Percentiles rank a stretch among this genome's conserved stretches.
These are phyloP conservation scores for Amphiura filiformis DNA, from an alignment of 35 echinoderm and acorn worm species.

Conservation along the genomic window DNA sequence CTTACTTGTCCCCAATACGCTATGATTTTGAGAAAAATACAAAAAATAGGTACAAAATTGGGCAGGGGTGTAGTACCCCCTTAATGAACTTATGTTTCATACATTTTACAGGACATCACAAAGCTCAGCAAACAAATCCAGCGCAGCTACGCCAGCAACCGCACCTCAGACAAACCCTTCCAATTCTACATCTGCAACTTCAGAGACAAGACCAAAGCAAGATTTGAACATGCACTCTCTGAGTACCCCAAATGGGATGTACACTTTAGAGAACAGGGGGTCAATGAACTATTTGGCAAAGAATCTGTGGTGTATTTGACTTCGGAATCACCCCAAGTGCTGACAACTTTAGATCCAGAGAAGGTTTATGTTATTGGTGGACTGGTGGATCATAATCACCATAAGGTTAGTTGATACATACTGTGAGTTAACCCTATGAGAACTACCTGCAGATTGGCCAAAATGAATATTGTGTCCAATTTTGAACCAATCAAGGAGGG, in stretches of 20 bases:
- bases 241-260: conserved; percentile 96
- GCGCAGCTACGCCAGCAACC: conserved; percentile 86
- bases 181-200: conserved; percentile 82
- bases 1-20: too few relatives aligned
- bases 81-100: too few relatives aligned
- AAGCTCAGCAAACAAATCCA: conserved; percentile 92
- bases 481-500: too few relatives aligned
- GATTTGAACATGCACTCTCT: conserved; percentile 33
- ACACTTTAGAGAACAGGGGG: conserved; percentile 31
- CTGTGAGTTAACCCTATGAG: too few relatives aligned
- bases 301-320: conserved; percentile 79
- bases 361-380: conserved; percentile 94
- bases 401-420: too few relatives aligned
- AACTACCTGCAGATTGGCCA: too few relatives aligned
- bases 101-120: too few relatives aligned
- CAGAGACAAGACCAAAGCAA: conserved; percentile 47
- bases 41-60: too few relatives aligned
- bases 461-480: too few relatives aligned
- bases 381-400: conserved; percentile 94
- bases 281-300: conserved; percentile 49
- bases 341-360: conserved; percentile 54
- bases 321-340: conserved; percentile 82
- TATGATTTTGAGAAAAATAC: too few relatives aligned
- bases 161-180: conserved; percentile 64
- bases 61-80: too few relatives aligned